These are phyloP conservation scores for Cinclus mexicanus DNA, from an alignment of 2,113 vertebrate species.

Conservation along the genomic window DNA sequence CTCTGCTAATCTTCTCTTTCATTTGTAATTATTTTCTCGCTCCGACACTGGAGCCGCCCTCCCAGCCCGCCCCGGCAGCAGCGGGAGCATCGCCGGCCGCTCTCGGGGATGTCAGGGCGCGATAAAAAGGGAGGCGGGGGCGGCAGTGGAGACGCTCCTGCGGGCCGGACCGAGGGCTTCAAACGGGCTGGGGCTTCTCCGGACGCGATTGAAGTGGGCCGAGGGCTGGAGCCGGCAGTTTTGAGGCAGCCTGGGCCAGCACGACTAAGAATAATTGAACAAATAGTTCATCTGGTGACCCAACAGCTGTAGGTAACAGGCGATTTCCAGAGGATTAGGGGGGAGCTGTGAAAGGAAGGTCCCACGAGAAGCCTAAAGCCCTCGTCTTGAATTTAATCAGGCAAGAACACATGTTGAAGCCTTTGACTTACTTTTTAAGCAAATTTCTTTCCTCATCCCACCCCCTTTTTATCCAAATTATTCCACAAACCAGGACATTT, in stretches of 20 bases:
- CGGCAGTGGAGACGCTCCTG: not conserved
- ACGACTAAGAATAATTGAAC: constrained; percentile 80
- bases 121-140: not conserved
- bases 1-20: constrained; percentile 77
- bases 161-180: not conserved
- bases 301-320: constrained; percentile 81
- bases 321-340: constrained; percentile 81
- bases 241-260: constrained; percentile 72
- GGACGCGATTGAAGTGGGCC: constrained; percentile 66
- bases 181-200: constrained; percentile 44
- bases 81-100: not conserved
- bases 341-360: constrained; percentile 74
- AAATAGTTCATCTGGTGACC: constrained; percentile 77
- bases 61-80: not conserved
- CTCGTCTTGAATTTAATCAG: constrained; percentile 56
- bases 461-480: not conserved
- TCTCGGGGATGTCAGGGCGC: not conserved
- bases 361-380: constrained; percentile 74
- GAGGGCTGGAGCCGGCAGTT: constrained; percentile 64
- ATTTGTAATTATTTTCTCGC: constrained; percentile 76
- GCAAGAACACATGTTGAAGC: constrained; percentile 67
- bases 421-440: constrained; percentile 46
- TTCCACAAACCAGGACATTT: not conserved
- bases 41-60: not conserved
- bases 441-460: not conserved